Evolutionary conservation across 2,113 vertebrate genomes (phyloP), one percentile per base, ranked within the genome.

Genomic region (Engraulis encrasicolus): DNA sequence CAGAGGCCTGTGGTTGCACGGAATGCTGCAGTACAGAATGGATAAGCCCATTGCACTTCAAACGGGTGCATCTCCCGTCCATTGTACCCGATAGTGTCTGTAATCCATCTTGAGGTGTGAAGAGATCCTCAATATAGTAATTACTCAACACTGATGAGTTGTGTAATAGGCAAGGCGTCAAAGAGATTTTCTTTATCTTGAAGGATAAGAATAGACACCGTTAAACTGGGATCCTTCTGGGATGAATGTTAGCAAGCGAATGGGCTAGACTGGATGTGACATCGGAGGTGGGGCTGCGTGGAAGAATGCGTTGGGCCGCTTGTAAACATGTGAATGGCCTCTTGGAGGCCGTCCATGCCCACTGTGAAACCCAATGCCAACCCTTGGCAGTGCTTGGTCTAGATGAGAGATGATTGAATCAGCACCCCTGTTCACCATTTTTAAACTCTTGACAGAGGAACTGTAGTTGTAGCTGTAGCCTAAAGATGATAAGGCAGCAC

Each of bases 311-410:
- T 74, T 27, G 31, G 66, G 12, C 58, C 27, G 23, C 66, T 74
- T 74, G 66, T 71, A 34, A 74, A 61, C 58, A 27, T 23, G 27
- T 61, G n/a, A 61, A 74, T 74, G 66, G 66, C 27, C 15, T 74
- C 9, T 34, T 74, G 66, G 61, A 74, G 66, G 9, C 66, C 14
- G 31, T 66, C 66, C 66, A 18, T 54, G 6, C 1, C 9, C 6
- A 27, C 27, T 19, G 15, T 74, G 66, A 74, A 74, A 74, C 34
- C 27, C 15, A 15, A 74, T 31, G 3, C n/a, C n/a, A n/a, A n/a
- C n/a, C n/a, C n/a, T n/a, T n/a, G n/a, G n/a, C n/a, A n/a, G n/a
- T n/a, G n/a, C n/a, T n/a, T n/a, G n/a, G n/a, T n/a, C n/a, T n/a
- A 0, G 58, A 0, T 27, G 23, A 66, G 23, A 66, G 58, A 31